A percentile compares a stretch with the other conserved stretches of the same genome.
Evolutionary conservation across 2,888 invertebrate species (phyloP).

Genomic region (Chalcosyrphus nemorum): DNA sequence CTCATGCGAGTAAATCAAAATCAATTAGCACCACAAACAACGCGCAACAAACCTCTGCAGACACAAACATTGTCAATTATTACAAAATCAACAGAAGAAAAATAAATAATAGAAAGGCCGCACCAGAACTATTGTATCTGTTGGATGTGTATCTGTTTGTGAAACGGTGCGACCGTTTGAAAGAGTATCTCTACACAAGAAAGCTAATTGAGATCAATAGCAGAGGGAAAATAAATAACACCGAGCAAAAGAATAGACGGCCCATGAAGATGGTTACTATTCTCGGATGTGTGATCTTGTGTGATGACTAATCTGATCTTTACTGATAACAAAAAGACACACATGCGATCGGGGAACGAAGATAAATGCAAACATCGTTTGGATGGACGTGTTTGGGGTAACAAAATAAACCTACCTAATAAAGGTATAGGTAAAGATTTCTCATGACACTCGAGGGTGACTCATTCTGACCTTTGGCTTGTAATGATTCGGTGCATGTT

Average conservation of each 20-base stretch:
- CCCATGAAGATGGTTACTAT: background rate
- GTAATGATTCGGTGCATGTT: background rate
- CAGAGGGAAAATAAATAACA: slow-evolving; percentile 35
- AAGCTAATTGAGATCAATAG: slow-evolving; percentile 70
- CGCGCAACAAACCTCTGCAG: slow-evolving; percentile 50
- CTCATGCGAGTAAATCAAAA: slow-evolving; percentile 49
- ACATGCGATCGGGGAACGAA: slow-evolving; percentile 40
- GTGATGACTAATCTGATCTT: slow-evolving; percentile 70
- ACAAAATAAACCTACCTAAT: no score
- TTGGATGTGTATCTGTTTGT: no score
- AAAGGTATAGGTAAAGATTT: slow-evolving; percentile 25
- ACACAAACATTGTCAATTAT: slow-evolving; percentile 58
- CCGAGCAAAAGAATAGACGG: background rate
- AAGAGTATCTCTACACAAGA: slow-evolving; percentile 50
- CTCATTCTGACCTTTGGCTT: slow-evolving; percentile 50
- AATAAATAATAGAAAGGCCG: background rate
- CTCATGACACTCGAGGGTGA: slow-evolving; percentile 37
- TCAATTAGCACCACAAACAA: slow-evolving; percentile 65
- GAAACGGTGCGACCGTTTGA: background rate
- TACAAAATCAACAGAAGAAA: slow-evolving; percentile 54
- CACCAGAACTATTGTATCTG: no score
- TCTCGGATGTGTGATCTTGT: slow-evolving; percentile 41
- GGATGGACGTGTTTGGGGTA: slow-evolving; percentile 53
- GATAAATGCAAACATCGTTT: slow-evolving; percentile 58
- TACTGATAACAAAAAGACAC: slow-evolving; percentile 52